phyloP scores from a whole-genome alignment of 2,888 invertebrate species.

The Drosophila multiciliata region DNA sequence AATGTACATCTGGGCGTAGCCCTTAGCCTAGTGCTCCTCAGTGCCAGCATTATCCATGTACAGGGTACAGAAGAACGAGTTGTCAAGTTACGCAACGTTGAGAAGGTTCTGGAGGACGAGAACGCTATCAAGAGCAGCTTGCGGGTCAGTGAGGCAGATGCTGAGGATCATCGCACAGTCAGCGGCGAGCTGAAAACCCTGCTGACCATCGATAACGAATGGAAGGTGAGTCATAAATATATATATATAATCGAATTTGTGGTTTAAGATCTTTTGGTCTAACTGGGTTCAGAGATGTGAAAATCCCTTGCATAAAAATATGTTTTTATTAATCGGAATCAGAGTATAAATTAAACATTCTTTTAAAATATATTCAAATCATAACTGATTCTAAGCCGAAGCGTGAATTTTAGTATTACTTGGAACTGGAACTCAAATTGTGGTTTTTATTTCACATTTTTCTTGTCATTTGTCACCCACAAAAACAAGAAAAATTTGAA shows the following conservation, averaged over 20 bases:
- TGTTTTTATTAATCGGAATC: background rate
- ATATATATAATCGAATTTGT: background rate
- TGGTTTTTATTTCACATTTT: no score
- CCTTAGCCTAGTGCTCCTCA: constrained; percentile 20
- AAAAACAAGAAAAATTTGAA: background rate
- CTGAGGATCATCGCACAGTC: constrained; percentile 48
- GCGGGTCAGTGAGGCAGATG: constrained; percentile 49
- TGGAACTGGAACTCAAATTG: background rate
- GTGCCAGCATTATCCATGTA: background rate
- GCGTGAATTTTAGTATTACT: no score
- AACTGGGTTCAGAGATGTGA: background rate
- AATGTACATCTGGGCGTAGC: background rate
- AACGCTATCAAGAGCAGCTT: constrained; percentile 55
- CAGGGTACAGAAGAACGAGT: background rate
- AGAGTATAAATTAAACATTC: background rate
- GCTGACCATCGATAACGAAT: constrained; percentile 70
- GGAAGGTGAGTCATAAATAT: constrained; percentile 59
- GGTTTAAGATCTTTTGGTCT: background rate
- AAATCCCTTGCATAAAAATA: background rate
- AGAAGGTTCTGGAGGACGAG: constrained; percentile 38
- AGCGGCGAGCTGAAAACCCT: constrained; percentile 68
- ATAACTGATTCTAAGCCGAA: background rate
- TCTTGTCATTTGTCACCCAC: no score
- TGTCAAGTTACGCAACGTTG: constrained; percentile 35
- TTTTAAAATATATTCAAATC: background rate